Evolutionary conservation across 2,113 vertebrate genomes (phyloP), one percentile per base, ranked within the genome.

Genomic region (Hipposideros armiger): DNA sequence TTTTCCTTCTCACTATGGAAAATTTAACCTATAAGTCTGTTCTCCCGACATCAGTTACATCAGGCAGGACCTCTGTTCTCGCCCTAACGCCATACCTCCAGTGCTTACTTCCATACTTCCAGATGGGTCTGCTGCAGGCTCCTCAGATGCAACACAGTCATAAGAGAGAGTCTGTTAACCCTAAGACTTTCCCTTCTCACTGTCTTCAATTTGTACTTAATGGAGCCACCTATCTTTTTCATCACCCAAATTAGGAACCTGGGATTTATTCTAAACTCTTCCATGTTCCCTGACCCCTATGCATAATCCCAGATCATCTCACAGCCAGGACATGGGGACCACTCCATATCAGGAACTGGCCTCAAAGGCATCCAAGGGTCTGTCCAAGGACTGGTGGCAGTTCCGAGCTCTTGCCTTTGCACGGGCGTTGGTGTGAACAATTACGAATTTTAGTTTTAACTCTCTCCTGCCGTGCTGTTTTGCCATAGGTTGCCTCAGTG

Each of bases 361-460:
- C 26, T 78, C 6, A 5, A 11, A 90, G 62, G 56, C 64, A 69
- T 50, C 66, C n/a, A 11, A 62, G 69, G 32, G 11, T 52, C 28
- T n/a, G 4, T 60, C 47, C 4, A 22, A 80, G 60, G 56, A 62
- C 0, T 8, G 17, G 16, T 1, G 17, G 11, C 15, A 2, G 1
- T 30, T 58, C 26, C 16, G 0, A 52, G 9, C 3, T 52, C 72
- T 73, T 13, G 1, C 28, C 47, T 91, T 50, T 36, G 50, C 16
- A 9, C 40, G 2, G 2, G 32, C 26, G 8, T 19, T 7, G 30
- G 47, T n/a, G 32, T n/a, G 42, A 52, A n/a, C 60, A 14, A 22
- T 28, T 77, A 58, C 47, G 30, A 60, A 60, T 70, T 87, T 78
- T 28, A 30, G 70, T 54, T 54, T 72, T 20, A 56, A 56, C 77